Conservation (phyloP, 2,113 vertebrate species). For the Cheirogaleus medius region DNA sequence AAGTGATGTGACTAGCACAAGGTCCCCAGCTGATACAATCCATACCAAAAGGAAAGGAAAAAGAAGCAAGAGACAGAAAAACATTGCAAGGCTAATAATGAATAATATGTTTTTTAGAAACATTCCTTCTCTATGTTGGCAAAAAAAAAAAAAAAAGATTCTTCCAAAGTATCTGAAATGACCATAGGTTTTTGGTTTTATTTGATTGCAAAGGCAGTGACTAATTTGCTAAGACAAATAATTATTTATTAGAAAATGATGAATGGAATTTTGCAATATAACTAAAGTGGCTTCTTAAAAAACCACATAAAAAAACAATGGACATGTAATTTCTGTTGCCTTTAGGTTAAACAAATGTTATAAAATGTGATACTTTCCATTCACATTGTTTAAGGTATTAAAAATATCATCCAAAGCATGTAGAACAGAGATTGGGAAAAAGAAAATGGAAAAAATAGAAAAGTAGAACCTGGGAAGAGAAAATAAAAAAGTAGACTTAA, state of each 20-base stretch:
- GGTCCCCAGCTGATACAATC: not conserved
- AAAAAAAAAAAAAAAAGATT: not conserved
- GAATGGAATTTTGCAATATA: not conserved
- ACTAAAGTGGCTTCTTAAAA: not conserved
- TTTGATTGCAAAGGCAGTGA: not conserved
- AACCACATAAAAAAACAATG: not conserved
- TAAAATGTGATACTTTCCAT: not conserved
- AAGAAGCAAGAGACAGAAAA: slow-evolving; percentile 12
- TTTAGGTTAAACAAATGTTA: not conserved
- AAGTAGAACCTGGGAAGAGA: not conserved
- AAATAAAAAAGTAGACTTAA: not conserved
- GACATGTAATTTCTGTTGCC: not conserved
- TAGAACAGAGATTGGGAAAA: not conserved
- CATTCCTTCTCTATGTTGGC: not conserved
- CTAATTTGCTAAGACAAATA: slow-evolving; percentile 1
- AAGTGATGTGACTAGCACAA: not conserved
- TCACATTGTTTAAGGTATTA: not conserved
- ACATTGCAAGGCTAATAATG: not conserved
- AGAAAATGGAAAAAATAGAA: not conserved
- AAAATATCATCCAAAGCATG: not conserved
- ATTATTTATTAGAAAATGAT: not conserved
- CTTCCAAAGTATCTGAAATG: slow-evolving; percentile 4
- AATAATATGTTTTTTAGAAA: not conserved
- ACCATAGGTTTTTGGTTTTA: not conserved
- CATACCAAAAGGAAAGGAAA: not conserved